A percentile compares a stretch with the other conserved stretches of the same genome.
Evolutionary conservation across 2,797 vertebrate species (phyloP).

Genomic region (Gallinago stenura): DNA sequence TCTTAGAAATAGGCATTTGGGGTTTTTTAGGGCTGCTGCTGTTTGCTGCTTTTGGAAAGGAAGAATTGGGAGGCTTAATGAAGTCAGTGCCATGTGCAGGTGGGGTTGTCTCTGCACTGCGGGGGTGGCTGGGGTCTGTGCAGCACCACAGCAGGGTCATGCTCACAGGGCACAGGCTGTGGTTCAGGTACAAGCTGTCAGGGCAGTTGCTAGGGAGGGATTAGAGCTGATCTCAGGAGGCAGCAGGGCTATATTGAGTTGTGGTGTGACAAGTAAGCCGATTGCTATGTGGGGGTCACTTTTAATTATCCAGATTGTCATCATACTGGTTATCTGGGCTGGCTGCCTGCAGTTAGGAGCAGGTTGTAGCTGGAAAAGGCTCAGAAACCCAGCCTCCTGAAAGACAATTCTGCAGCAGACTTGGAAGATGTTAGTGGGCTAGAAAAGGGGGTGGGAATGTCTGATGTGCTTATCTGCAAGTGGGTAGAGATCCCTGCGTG

Average conservation of each 20-base stretch:
- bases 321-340: not conserved
- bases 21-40: not conserved
- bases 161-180: accelerated
- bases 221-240: not conserved
- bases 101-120: not conserved
- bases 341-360: not conserved
- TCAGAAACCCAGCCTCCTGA: not conserved
- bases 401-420: not conserved
- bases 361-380: not conserved
- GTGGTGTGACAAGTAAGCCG: slow-evolving; percentile 19
- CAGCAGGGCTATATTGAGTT: not conserved
- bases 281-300: not conserved
- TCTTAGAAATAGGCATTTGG: not conserved
- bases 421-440: not conserved
- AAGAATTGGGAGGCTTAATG: not conserved
- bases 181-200: not conserved
- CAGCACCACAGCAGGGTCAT: not conserved
- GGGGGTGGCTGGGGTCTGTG: not conserved
- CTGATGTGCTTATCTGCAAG: not conserved
- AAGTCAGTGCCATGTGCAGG: not conserved
- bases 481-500: not conserved
- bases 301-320: not conserved
- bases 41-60: not conserved
- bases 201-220: not conserved
- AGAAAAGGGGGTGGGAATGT: not conserved